These are phyloP conservation scores for Eriosoma lanigerum DNA, from an alignment of 1,140 invertebrate genomes.

Conservation along the genomic window DNA sequence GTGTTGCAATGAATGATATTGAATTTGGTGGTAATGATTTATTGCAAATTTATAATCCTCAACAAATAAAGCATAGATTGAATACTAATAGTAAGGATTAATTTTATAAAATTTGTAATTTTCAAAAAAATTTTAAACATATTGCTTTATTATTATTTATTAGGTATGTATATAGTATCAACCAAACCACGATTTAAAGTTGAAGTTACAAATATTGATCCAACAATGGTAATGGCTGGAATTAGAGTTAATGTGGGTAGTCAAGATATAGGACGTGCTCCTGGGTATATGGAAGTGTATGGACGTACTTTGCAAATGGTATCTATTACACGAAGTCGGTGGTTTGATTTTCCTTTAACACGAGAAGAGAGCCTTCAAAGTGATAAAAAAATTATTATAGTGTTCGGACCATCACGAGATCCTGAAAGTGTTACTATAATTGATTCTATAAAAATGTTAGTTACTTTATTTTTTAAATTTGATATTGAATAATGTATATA, in stretches of 20 bases:
- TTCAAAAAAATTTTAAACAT: not conserved
- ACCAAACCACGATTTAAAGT: conserved; percentile 85
- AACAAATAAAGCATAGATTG: conserved; percentile 91
- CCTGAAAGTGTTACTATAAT: conserved; percentile 87
- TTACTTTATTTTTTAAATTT: not conserved
- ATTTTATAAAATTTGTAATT: conserved; percentile 61
- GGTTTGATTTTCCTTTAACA: conserved; percentile 94
- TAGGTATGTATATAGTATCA: conserved; percentile 84
- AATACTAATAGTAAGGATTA: conserved; percentile 76
- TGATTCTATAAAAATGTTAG: conserved; percentile 85
- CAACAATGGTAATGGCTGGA: conserved; percentile 83
- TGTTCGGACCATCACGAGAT: conserved; percentile 88
- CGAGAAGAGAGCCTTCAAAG: conserved; percentile 90
- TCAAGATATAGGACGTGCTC: conserved; percentile 82
- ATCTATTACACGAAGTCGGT: conserved; percentile 73
- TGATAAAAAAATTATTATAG: conserved; percentile 88
- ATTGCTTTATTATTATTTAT: not conserved
- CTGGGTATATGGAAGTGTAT: conserved; percentile 83
- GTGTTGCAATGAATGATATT: conserved; percentile 84
- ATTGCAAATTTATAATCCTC: conserved; percentile 90
- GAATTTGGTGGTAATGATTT: conserved; percentile 96
- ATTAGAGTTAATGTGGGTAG: conserved; percentile 82
- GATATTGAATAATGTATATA: not conserved
- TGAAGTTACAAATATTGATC: conserved; percentile 86
- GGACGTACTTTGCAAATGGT: conserved; percentile 71